Base-by-base conservation (phyloP, 2,888 invertebrate species). In the Gandaritis pyraliata region DNA sequence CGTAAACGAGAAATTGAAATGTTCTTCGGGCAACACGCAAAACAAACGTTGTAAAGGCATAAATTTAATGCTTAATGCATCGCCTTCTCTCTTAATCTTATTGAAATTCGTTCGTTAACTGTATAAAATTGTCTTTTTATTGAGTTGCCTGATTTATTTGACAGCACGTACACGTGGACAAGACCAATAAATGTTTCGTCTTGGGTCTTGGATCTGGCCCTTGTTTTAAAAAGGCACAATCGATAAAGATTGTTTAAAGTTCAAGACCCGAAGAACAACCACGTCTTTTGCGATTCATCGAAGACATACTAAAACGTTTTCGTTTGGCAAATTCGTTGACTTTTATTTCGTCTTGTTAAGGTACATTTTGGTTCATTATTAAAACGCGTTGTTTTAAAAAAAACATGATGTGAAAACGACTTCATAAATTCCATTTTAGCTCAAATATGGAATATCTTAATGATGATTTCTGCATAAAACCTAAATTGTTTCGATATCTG, bases 91-190 rank as follows among this genome's bases (percentile, higher is more conserved):
- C 77, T 84, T 85, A 83, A 87, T 86, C 82, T 81, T 85, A 84
- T 81, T 77, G 74, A 78, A 85, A 85, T 87, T 82, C 83, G 83
- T 82, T 81, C 79, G 78, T 77, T 77, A 79, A 81, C 77, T 80
- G 81, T 80, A 78, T 80, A 74, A 81, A 80, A 81, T 83, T 83
- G 84, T 86, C 80, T 82, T 83, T 85, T 87, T 88, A 87, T 86
- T 83, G 85, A 80, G 75, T 74, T 73, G 75, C 63, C 81, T 88
- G 89, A 90, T 91, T 91, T 91, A 90, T 90, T 77, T 81, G 85
- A 86, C 86, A 82, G 78, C 75, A 71, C 71, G 69, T 75, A 83
- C 86, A 83, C 81, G 83, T 81, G 77, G 82, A 80, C 77, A 83
- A 83, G 82, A 72, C 81, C 86, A 85, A 85, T 86, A 83, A 87